Conservation (phyloP, 2,888 invertebrate genomes). For the Drosophila recens region DNA sequence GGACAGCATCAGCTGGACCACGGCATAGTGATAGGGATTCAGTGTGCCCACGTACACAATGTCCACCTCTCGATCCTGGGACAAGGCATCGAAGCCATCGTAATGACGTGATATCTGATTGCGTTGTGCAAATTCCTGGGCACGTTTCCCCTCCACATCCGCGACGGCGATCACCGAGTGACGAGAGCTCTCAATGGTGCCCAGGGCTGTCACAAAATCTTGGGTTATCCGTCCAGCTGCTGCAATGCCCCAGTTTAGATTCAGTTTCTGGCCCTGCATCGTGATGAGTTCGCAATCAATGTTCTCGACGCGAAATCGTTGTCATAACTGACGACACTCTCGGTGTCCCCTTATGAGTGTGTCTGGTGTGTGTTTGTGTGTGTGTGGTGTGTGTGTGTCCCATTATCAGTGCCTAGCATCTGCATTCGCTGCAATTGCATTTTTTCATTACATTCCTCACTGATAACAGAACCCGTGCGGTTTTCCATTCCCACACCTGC, state of each 20-base stretch:
- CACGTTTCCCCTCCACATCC: slow-evolving; percentile 90
- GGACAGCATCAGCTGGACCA: slow-evolving; percentile 90
- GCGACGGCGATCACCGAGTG: slow-evolving; percentile 89
- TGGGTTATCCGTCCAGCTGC: slow-evolving; percentile 94
- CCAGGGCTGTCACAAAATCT: slow-evolving; percentile 92
- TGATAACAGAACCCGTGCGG: slow-evolving; percentile 37
- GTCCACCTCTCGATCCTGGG: slow-evolving; percentile 91
- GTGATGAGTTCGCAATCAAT: slow-evolving; percentile 3
- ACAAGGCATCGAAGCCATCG: slow-evolving; percentile 91
- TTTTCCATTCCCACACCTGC: neutral
- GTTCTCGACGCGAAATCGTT: slow-evolving; percentile 32
- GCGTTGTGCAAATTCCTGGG: slow-evolving; percentile 90
- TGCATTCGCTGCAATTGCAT: slow-evolving; percentile 66
- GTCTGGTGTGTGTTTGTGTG: neutral
- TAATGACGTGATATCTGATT: slow-evolving; percentile 90
- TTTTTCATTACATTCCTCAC: slow-evolving; percentile 55
- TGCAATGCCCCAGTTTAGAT: slow-evolving; percentile 91
- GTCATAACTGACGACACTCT: slow-evolving; percentile 50
- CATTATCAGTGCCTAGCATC: slow-evolving; percentile 64
- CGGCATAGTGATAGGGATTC: slow-evolving; percentile 90
- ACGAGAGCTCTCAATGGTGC: slow-evolving; percentile 87
- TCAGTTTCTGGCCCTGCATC: slow-evolving; percentile 58
- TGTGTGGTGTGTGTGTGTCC: neutral
- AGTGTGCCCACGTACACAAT: slow-evolving; percentile 93
- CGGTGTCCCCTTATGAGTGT: slow-evolving; percentile 17